Evolutionary conservation across 2,797 vertebrate species (phyloP), one percentile per base, ranked within the genome.

Genomic region (Sphenodon punctatus): DNA sequence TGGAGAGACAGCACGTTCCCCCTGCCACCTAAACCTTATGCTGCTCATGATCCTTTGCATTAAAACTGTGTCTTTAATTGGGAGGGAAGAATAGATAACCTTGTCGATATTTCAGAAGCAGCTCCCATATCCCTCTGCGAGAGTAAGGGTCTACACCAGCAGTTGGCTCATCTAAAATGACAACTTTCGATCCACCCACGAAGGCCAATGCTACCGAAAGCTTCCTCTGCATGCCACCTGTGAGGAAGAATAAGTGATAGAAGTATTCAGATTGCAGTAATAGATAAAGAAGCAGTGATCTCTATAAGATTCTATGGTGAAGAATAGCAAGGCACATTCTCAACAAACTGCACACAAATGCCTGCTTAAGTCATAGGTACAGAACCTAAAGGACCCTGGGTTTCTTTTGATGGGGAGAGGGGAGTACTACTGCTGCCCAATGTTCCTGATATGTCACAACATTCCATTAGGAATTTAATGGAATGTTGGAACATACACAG

Each of bases 191-290:
- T 27, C 99, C 98, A 1, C 98, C 99, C 1, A 99, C 99, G 89
- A 99, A 99, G 2, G 99, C 99, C 93, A 99, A 93, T 3, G 99
- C 99, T 73, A 99, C 97, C 2, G 98, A 99, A 58, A 99, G 95
- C 85, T 99, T 99, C 88, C 99, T 97, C 92, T 99, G 98, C 98
- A 99, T 99, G 71, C 98, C 98, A 75, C 98, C 98, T 99, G 58
- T 5, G 79, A 93, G 60, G 43, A 20, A 87, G 16, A 73, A 41
- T 41, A 48, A 75, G 2, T 3, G 6, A 79, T 48, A 78, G 6
- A 71, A 15, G 7, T 20, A 36, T 15, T 86, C 45, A 66, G 42
- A 38, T 20, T 74, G 48, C 46, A 27, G 32, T 2, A 3, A 8
- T 49, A 49, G 69, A 38, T 38, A 55, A 69, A 16, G 17, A 20